Evolutionary conservation across 2,113 vertebrate species (phyloP).

Genomic region (Podarcis cretensis): DNA sequence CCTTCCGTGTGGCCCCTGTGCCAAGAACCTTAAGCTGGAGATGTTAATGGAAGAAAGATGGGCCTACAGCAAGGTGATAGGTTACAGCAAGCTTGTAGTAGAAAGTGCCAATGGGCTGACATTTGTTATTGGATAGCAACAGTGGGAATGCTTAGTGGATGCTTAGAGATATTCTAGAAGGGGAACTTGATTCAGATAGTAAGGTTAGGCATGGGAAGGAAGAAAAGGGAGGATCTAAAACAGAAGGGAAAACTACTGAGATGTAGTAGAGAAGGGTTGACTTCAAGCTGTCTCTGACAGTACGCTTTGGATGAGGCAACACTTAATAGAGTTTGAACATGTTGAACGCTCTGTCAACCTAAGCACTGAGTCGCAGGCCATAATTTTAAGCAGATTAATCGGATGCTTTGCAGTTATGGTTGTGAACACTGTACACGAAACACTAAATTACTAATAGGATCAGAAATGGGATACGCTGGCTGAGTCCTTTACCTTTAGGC

Average conservation of each 20-base stretch:
- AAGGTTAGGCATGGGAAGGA: background rate
- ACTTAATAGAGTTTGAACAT: background rate
- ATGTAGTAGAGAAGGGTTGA: background rate
- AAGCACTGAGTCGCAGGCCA: conserved; percentile 38
- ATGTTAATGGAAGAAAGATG: background rate
- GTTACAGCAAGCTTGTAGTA: background rate
- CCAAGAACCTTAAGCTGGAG: background rate
- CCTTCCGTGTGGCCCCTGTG: too few relatives aligned
- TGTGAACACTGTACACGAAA: conserved; percentile 46
- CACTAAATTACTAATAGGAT: conserved; percentile 61
- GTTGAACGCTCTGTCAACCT: conserved; percentile 26
- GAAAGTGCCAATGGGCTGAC: background rate
- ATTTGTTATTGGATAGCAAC: background rate
- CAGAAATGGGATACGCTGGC: conserved; percentile 51
- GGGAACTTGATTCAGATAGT: background rate
- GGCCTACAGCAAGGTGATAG: background rate
- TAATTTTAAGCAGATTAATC: conserved; percentile 52
- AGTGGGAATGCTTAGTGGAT: background rate
- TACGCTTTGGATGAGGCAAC: background rate
- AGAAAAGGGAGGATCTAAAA: background rate
- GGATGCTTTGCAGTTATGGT: background rate
- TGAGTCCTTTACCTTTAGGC: conserved; percentile 56
- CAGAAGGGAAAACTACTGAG: background rate
- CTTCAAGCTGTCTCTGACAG: background rate
- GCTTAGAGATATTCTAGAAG: background rate